Evolutionary conservation across 2,113 vertebrate species (phyloP), one percentile per base, ranked within the genome.

Genomic region (Ahaetulla prasina): DNA sequence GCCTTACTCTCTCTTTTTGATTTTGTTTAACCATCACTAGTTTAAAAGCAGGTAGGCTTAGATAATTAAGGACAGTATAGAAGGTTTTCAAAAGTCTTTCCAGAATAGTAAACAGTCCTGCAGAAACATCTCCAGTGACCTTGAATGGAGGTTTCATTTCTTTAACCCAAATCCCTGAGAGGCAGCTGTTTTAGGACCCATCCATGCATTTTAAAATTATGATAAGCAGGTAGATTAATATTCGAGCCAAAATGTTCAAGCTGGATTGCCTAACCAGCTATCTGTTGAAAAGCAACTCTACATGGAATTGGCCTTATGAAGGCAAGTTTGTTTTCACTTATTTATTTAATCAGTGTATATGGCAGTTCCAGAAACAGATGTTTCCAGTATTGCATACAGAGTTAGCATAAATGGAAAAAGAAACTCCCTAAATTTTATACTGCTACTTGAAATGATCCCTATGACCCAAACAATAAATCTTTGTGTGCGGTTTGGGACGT

Each of bases 11-110:
- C 93, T 96, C 90, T 93, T 96, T 88, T 92, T 89, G 1, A 84
- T 84, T 55, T 55, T 89, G 20, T n/a, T 60, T 35, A 18, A 50
- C 90, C 85, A 89, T 96, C 92, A 96, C 88, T 89, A 22, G 93
- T 91, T 90, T 90, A 92, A 95, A 95, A 96, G 47, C 91, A 96
- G 97, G 92, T 94, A 95, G 92, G 92, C 96, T 94, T 89, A 90
- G 96, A 89, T 93, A 96, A 97, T 97, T 97, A 96, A 95, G 95
- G 96, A 93, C 93, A 55, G 0, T 87, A 95, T 92, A 86, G 93
- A 97, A 96, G 94, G 93, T 95, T 96, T 97, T 95, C 93, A 94
- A 85, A 87, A 95, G 95, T 35, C 87, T 85, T 96, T 94, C 96
- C 91, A 92, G 95, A 96, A 95, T 93, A 95, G 94, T 92, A 95